Conservation (phyloP, 2,888 invertebrate species). For the Cheilosia pagana region DNA sequence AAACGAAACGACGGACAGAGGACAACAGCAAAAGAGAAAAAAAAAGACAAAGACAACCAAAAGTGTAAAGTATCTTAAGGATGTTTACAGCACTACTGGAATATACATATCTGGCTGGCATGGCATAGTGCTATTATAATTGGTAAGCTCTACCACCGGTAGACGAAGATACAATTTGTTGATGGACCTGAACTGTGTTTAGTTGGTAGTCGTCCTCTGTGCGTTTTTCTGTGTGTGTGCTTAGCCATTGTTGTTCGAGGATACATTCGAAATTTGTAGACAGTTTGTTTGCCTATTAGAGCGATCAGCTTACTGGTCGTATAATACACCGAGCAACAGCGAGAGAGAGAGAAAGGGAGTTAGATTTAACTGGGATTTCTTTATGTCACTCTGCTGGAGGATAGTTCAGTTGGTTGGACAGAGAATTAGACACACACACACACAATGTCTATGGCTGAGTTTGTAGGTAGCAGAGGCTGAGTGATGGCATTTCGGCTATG, state of each 20-base stretch:
- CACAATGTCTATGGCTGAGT: constrained; percentile 1
- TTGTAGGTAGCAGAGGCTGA: constrained; percentile 4
- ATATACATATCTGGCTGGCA: constrained; percentile 25
- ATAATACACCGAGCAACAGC: not conserved
- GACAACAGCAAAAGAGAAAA: too few species aligned
- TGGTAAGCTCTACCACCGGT: constrained; percentile 28
- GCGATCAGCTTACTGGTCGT: not conserved
- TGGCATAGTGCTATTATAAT: constrained; percentile 62
- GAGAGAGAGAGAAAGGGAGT: not conserved
- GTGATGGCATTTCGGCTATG: constrained; percentile 4
- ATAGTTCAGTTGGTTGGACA: not conserved
- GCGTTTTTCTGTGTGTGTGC: not conserved
- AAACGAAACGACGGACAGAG: constrained; percentile 20
- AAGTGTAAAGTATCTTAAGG: constrained; percentile 64
- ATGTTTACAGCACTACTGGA: constrained; percentile 45
- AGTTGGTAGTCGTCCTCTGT: not conserved
- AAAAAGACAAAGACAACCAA: constrained; percentile 3
- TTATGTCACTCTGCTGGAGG: not conserved
- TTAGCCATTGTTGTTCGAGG: constrained; percentile 13
- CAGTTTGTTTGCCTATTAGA: constrained; percentile 43
- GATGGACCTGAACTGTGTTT: constrained; percentile 42
- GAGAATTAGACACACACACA: constrained; percentile 11
- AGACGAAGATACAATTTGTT: constrained; percentile 42
- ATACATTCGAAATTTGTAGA: constrained; percentile 39
- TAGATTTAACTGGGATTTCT: constrained; percentile 3